These are phyloP conservation scores for Catharus minimus DNA, from an alignment of 2,113 vertebrate genomes.

Conservation along the genomic window DNA sequence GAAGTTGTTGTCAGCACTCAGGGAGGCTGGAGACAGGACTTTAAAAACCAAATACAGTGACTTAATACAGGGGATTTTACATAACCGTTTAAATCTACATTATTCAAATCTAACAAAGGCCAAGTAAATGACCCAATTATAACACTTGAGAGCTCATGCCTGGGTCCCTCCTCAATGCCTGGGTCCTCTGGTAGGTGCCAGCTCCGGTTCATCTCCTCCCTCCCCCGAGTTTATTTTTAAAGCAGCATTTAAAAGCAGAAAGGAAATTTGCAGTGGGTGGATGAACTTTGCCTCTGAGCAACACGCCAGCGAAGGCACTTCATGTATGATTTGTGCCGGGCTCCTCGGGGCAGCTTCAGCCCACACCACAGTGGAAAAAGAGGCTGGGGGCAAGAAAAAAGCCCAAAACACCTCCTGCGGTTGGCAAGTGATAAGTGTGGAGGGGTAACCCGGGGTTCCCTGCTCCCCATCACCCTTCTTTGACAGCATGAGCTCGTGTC, in stretches of 20 bases:
- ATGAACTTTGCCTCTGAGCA: conserved; percentile 36
- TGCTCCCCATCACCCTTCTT: not conserved
- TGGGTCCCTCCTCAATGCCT: not conserved
- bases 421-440: not conserved
- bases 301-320: not conserved
- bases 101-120: conserved; percentile 47
- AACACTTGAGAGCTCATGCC: not conserved
- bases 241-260: conserved; percentile 38
- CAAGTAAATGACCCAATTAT: conserved; percentile 21
- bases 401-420: not conserved
- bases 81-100: conserved; percentile 32
- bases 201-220: not conserved
- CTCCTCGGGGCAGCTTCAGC: not conserved
- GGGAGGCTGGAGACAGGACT: not conserved
- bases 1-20: not conserved
- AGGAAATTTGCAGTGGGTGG: conserved; percentile 61
- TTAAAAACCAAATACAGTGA: not conserved
- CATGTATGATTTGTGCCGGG: not conserved
- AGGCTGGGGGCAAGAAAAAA: not conserved
- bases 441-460: not conserved
- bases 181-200: not conserved
- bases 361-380: conserved; percentile 26
- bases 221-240: conserved; percentile 5
- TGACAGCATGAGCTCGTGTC: not conserved
- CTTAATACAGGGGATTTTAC: conserved; percentile 26